Conservation (phyloP, 2,888 invertebrate genomes). For the Thereva nobilitata region DNA sequence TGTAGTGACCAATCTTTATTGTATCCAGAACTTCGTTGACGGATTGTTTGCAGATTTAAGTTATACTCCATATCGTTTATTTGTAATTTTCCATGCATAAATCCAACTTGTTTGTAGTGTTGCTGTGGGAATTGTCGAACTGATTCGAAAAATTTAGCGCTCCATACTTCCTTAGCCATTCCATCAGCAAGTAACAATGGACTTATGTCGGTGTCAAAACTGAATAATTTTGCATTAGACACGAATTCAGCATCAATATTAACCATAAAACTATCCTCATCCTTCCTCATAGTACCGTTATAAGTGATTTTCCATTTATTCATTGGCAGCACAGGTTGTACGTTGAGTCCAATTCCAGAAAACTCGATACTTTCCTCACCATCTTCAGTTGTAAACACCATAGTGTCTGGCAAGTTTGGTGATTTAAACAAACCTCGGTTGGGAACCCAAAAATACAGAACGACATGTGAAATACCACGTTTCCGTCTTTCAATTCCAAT, state of each 20-base stretch:
- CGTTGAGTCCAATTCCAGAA: constrained; percentile 70
- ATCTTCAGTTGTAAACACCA: constrained; percentile 60
- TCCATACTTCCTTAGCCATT: constrained; percentile 77
- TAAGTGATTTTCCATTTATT: constrained; percentile 72
- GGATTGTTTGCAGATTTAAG: constrained; percentile 59
- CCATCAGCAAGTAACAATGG: constrained; percentile 69
- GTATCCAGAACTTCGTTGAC: too few species aligned
- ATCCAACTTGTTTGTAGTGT: constrained; percentile 83
- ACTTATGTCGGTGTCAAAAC: constrained; percentile 74
- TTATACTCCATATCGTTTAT: constrained; percentile 61
- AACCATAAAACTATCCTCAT: constrained; percentile 61
- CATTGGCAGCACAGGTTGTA: constrained; percentile 73
- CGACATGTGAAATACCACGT: constrained; percentile 67
- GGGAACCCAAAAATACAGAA: constrained; percentile 71
- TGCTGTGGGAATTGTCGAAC: constrained; percentile 71
- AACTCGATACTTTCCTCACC: constrained; percentile 62
- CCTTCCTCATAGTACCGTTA: constrained; percentile 66
- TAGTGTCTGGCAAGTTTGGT: constrained; percentile 72
- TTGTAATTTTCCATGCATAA: constrained; percentile 63
- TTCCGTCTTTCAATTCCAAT: constrained; percentile 70
- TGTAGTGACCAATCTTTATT: too few species aligned
- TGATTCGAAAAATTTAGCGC: constrained; percentile 67
- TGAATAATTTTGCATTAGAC: constrained; percentile 67
- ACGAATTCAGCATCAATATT: constrained; percentile 67
- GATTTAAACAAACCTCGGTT: constrained; percentile 71